Percentiles rank a stretch among this genome's conserved stretches.
phyloP scores from a whole-genome alignment of 1,140 invertebrate species.

The Lepidurus packardi region DNA sequence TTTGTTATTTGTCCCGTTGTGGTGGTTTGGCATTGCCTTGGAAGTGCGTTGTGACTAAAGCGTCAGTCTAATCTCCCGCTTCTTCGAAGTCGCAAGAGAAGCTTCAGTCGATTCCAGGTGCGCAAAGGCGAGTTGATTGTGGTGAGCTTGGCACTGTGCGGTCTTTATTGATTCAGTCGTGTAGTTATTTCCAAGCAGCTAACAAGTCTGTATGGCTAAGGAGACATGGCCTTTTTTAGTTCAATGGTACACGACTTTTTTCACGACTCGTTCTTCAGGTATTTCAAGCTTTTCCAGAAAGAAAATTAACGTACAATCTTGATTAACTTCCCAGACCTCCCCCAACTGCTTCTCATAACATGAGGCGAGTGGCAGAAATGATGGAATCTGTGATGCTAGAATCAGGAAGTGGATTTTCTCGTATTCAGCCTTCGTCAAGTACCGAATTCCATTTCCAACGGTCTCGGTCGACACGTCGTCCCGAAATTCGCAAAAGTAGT shows the following conservation, averaged over 20 bases:
- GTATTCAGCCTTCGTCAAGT: background rate
- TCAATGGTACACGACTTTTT: slow-evolving; percentile 33
- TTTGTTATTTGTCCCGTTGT: background rate
- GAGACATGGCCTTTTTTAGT: slow-evolving; percentile 31
- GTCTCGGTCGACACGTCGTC: background rate
- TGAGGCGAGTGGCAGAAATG: slow-evolving; percentile 30
- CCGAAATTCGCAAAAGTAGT: background rate
- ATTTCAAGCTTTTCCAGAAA: background rate
- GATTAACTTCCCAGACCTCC: slow-evolving; percentile 23
- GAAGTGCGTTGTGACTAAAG: background rate
- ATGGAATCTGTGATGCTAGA: slow-evolving; percentile 30
- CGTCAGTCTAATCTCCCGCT: background rate
- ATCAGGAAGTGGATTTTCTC: background rate
- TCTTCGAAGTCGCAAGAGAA: background rate
- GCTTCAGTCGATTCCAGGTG: slow-evolving; percentile 6
- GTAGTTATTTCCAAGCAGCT: background rate
- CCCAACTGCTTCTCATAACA: slow-evolving; percentile 24
- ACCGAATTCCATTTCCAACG: background rate
- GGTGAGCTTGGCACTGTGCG: background rate
- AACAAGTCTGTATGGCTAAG: background rate
- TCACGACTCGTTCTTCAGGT: slow-evolving; percentile 33
- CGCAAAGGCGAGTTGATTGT: background rate
- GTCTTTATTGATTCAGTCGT: background rate
- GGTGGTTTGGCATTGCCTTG: background rate
- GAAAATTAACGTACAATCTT: background rate